Evolutionary conservation across 2,797 vertebrate species (phyloP), one percentile per base, ranked within the genome.

Genomic region (Sebastiscus albofasciatus): DNA sequence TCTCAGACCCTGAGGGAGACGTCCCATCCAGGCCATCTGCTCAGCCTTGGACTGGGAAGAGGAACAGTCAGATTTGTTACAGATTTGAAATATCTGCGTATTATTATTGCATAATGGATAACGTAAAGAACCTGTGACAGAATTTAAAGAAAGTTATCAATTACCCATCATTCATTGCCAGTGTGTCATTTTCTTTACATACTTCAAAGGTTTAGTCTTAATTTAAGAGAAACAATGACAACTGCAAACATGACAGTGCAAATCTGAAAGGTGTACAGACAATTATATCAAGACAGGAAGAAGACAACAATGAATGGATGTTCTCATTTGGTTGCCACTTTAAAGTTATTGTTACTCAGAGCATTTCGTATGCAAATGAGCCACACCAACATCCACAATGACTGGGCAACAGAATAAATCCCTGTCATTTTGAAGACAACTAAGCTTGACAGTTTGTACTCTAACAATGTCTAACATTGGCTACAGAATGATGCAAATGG

Each of bases 21-120:
- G 11, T 22, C 31, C 49, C 72, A 58, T 66, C 18, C 55, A 18
- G 75, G 71, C 87, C 87, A 89, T 91, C 79, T 91, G 90, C 79
- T 87, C 78, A 27, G 65, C 58, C 26, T 36, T 18, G 34, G 34
- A 60, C 42, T n/a, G 67, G 55, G 49, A 73, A 55, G 56, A 81
- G 62, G 16, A 87, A 33, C 1, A 31, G 27, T 46, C 61, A 73
- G 59, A 72, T 79, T 58, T 81, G 39, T 12, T 76, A 52, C 58
- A 79, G 66, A 70, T 81, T 54, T 79, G 27, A 71, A 49, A 68
- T 31, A 67, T 55, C 1, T 58, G 13, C 20, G 12, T 33, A 5
- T 69, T 72, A 29, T 18, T 20, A 29, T 13, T 20, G 10, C 6
- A 27, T 11, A 2, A 60, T 11, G 22, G 10, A 46, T 20, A 6